Percentiles rank a stretch among this genome's conserved stretches.
Evolutionary conservation across 2,113 vertebrate genomes (phyloP).

Genomic region (Muscicapa adusta): DNA sequence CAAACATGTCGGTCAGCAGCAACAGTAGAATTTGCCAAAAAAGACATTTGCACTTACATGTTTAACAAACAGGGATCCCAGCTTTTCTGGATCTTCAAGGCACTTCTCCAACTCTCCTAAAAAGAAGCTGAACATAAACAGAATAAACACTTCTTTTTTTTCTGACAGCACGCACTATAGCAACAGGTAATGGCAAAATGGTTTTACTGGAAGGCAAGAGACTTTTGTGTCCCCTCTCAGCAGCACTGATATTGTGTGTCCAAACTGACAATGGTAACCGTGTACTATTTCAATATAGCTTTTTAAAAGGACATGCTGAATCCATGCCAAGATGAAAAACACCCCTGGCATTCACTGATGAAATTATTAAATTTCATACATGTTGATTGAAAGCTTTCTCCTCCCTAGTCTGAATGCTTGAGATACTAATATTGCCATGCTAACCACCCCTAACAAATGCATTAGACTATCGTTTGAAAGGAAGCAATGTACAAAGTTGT

Average conservation of each 20-base stretch:
- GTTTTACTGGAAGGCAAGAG: neutral
- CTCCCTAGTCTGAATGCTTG: neutral
- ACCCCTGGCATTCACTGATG: neutral
- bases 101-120: constrained; percentile 96
- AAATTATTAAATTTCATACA: neutral
- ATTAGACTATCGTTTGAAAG: neutral
- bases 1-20: neutral
- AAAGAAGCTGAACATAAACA: constrained; percentile 83
- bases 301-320: neutral
- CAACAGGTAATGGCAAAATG: neutral
- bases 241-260: neutral
- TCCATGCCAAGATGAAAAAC: neutral
- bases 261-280: neutral
- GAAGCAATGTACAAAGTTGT: neutral
- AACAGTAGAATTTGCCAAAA: neutral
- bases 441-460: neutral
- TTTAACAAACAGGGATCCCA: constrained; percentile 92
- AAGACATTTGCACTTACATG: constrained; percentile 75
- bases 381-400: neutral
- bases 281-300: neutral
- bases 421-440: neutral
- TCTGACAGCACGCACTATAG: neutral
- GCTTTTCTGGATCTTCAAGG: constrained; percentile 93
- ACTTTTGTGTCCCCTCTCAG: neutral
- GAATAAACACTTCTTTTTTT: neutral